Evolutionary conservation across 53 echinoderm and acorn worm genomes (phyloP), one percentile per base, ranked within the genome.

Genomic region (Mesocentrotus franciscanus): DNA sequence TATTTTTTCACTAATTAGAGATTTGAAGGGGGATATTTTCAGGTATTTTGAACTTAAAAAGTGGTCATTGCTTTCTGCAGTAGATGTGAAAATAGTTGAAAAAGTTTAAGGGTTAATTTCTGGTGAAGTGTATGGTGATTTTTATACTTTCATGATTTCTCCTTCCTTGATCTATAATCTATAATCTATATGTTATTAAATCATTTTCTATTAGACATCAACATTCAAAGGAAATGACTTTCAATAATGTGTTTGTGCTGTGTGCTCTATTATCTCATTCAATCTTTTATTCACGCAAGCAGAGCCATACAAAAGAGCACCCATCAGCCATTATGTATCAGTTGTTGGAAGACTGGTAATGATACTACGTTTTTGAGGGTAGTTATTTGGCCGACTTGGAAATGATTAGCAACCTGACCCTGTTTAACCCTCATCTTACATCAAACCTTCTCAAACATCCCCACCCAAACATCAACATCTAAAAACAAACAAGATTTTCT

Each of bases 401-500:
- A 56, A 87, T 87, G 1, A 87, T 87, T 58, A 27, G 29, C 18
- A n/a, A 87, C 58, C 11, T 87, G 87, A 87, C 58, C n/a, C 58
- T 58, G 12, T 87, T 36, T 84, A 84, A 84, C 84, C 84, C 49
- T 49, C 35, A 84, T 84, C 18, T 57, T 58, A 6, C 58, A 84
- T 84, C 56, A 56, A 57, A 22, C 78, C 36, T 49, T 84, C 39
- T 42, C 14, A 22, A 66, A 66, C 30, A 30, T 20, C 29, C 75
- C 4, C 87, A 87, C 10, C 58, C 81, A 81, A 35, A 81, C 81
- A 81, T 18, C 81, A 35, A 17, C 22, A 49, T 5, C 79, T 30
- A 12, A 85, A 85, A 85, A 85, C 87, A 85, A 85, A 87, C 87
- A 87, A 33, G 12, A 8, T 55, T 84, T 42, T 20, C 22, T 84